phyloP scores from a whole-genome alignment of 2,113 vertebrate species.

The Tenebrosternarchus preto region DNA sequence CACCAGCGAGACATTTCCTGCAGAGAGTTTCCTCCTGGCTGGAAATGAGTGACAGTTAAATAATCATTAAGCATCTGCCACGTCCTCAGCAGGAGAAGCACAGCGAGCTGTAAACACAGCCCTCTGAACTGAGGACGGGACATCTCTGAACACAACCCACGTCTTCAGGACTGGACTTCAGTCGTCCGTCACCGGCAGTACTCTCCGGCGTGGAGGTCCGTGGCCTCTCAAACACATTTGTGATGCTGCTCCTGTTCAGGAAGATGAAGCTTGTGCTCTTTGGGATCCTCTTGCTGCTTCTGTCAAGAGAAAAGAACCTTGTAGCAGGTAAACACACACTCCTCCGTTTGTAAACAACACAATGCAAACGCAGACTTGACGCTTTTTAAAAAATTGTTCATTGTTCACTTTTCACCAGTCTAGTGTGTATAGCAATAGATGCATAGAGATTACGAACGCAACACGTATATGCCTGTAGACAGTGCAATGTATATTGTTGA shows the following conservation, averaged over 20 bases:
- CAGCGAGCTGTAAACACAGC: neutral
- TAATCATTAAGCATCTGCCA: neutral
- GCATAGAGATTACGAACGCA: too few relatives aligned
- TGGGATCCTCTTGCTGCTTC: neutral
- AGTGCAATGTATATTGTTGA: too few relatives aligned
- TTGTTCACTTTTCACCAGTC: neutral
- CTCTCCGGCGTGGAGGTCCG: neutral
- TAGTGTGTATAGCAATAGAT: too few relatives aligned
- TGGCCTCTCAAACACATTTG: too few relatives aligned
- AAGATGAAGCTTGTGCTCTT: neutral
- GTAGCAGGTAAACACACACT: conserved; percentile 6
- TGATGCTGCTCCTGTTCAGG: neutral
- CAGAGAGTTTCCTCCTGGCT: neutral
- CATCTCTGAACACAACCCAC: neutral
- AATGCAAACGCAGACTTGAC: neutral
- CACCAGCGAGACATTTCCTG: conserved; percentile 79
- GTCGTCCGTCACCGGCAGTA: neutral
- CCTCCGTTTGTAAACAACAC: neutral
- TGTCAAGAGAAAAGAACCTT: neutral
- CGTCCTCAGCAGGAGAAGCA: neutral
- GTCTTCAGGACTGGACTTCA: neutral
- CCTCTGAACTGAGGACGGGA: too few relatives aligned
- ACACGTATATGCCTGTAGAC: too few relatives aligned
- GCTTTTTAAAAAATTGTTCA: neutral
- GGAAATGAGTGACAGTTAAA: neutral